Percentiles rank a stretch among this genome's conserved stretches.
phyloP scores from a whole-genome alignment of 2,888 invertebrate species.

The Cephus pygmeus region DNA sequence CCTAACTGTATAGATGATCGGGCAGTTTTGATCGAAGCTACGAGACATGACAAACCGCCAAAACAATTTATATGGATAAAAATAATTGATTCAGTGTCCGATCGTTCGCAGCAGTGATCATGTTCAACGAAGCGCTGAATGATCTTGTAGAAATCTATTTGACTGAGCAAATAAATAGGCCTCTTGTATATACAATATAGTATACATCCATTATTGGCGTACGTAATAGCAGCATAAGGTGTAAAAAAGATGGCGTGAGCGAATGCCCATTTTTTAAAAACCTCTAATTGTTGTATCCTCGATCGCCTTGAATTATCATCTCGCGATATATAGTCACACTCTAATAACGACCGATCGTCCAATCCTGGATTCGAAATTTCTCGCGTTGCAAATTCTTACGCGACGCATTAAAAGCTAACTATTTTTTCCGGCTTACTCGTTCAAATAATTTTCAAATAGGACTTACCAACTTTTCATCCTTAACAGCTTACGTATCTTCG shows the following conservation, averaged over 20 bases:
- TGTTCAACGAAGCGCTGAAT: background rate
- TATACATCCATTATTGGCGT: background rate
- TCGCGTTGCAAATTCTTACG: background rate
- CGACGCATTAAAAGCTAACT: background rate
- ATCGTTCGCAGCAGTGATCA: background rate
- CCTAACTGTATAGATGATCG: background rate
- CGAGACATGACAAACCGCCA: background rate
- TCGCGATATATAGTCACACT: background rate
- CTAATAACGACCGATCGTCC: background rate
- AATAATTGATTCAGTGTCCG: background rate
- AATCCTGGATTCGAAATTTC: background rate
- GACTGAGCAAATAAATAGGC: background rate
- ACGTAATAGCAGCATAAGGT: background rate
- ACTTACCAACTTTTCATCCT: background rate
- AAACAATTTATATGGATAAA: background rate
- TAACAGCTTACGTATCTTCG: background rate
- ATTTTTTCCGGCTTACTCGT: background rate
- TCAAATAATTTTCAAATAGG: background rate
- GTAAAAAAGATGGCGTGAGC: background rate
- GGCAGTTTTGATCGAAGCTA: background rate
- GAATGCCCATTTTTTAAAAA: background rate
- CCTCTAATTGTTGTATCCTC: background rate
- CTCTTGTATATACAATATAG: background rate
- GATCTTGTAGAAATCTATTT: background rate
- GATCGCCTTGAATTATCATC: background rate